Base-by-base conservation (phyloP, 2,113 vertebrate species). In the Synchiropus splendidus region DNA sequence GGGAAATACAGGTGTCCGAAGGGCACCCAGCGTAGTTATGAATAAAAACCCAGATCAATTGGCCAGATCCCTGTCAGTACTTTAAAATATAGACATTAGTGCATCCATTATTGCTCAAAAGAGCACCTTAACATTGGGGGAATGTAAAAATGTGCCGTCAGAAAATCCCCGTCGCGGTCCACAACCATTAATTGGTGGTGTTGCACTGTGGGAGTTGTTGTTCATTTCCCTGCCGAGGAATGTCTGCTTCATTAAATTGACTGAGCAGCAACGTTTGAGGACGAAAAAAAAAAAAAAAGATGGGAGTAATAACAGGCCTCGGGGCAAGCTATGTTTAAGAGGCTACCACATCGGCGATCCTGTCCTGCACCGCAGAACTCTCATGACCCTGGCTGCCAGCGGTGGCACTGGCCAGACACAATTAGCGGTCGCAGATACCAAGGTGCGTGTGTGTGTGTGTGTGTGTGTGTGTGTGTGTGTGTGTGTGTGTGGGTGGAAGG, bases 261-360 rank as follows among this genome's bases (percentile, higher is more conserved):
- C 63, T 52, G 62, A 72, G 67, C 65, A 77, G 76, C 27, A 41
- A 41, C 27, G 79, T 87, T 56, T 56, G 63, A 66, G 63, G 50
- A 69, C 53, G 62, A 74, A 83, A 82, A 88, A 30, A 39, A 32
- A 16, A 32, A 42, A n/a, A 8, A 16, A 32, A 31, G 41, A 32
- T 31, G 11, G 16, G 85, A 72, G 82, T 89, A 90, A 93, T 90
- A 88, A 89, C 86, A 90, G 89, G 79, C 79, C 75, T 54, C 48
- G 48, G 74, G 66, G 48, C 51, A 78, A 77, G 73, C 80, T 73
- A 71, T 81, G 83, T 82, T 84, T 83, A 81, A 72, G 58, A 64
- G 70, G 65, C 50, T 50, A 69, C 83, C 81, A 41, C 80, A 75
- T 58, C 58, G 75, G 72, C 75, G 74, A 67, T 64, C 77, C 72